Evolutionary conservation across 2,113 vertebrate genomes (phyloP).

Genomic region (Eulemur rufifrons): DNA sequence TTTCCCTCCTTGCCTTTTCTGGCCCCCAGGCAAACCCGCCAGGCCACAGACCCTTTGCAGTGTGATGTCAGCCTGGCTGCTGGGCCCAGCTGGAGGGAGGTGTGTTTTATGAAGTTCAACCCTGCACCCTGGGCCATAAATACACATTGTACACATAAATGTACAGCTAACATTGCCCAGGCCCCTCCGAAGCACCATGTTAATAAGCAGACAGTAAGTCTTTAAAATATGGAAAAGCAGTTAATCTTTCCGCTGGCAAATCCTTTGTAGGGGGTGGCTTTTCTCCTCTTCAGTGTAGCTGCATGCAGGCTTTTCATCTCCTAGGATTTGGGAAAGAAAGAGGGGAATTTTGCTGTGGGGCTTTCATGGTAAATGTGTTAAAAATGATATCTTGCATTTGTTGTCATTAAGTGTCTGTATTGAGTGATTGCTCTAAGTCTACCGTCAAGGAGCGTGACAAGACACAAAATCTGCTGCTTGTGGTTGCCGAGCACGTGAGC

Average conservation of each 20-base stretch:
- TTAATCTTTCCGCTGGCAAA: slow-evolving; percentile 83
- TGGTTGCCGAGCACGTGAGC: accelerated
- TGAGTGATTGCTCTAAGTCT: not conserved
- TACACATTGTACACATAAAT: slow-evolving; percentile 83
- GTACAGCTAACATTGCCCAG: slow-evolving; percentile 86
- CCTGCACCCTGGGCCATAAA: slow-evolving; percentile 84
- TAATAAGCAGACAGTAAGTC: slow-evolving; percentile 86
- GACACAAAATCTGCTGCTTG: not conserved
- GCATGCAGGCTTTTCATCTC: slow-evolving; percentile 1
- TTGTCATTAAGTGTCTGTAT: not conserved
- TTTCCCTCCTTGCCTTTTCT: slow-evolving; percentile 81
- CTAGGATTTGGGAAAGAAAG: not conserved
- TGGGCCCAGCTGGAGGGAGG: slow-evolving; percentile 85
- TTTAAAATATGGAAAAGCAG: slow-evolving; percentile 85
- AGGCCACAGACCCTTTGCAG: slow-evolving; percentile 81
- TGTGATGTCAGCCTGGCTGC: slow-evolving; percentile 84
- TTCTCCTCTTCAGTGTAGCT: not conserved
- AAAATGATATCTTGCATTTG: not conserved
- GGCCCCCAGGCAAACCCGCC: slow-evolving; percentile 82
- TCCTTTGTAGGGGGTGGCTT: slow-evolving; percentile 72
- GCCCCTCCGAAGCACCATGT: slow-evolving; percentile 83
- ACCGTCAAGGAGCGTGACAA: not conserved
- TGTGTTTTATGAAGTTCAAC: slow-evolving; percentile 86
- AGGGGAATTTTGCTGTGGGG: not conserved
- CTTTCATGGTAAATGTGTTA: not conserved